Conservation (phyloP, 2,888 invertebrate species). For the Lochmaea crataegi region DNA sequence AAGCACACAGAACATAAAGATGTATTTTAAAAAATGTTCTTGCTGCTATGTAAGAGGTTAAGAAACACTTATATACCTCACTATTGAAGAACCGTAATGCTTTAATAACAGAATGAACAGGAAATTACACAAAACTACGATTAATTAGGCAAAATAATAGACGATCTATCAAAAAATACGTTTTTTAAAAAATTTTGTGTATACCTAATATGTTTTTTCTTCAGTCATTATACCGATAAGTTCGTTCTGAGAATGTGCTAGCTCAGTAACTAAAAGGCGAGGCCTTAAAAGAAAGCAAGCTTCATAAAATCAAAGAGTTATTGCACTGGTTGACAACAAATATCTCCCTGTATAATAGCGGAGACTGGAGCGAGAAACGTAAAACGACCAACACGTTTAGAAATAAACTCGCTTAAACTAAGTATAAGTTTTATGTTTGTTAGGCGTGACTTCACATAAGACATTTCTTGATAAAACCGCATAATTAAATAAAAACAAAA, state of each 20-base stretch:
- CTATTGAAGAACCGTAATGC: too few relatives aligned
- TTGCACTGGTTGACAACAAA: constrained; percentile 59
- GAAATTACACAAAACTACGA: too few relatives aligned
- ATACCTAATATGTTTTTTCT: too few relatives aligned
- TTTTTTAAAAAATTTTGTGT: too few relatives aligned
- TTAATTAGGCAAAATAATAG: too few relatives aligned
- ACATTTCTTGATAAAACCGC: constrained; percentile 45
- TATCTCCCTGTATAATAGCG: constrained; percentile 49
- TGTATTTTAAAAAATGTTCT: too few relatives aligned
- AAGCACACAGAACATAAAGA: too few relatives aligned
- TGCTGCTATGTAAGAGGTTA: too few relatives aligned
- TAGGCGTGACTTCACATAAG: constrained; percentile 50
- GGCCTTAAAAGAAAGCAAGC: constrained; percentile 18
- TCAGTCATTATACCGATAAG: neutral
- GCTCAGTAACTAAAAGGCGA: constrained; percentile 33
- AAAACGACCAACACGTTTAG: constrained; percentile 51
- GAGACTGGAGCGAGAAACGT: constrained; percentile 43
- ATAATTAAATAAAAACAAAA: constrained; percentile 40
- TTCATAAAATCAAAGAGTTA: constrained; percentile 60
- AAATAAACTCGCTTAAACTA: constrained; percentile 54
- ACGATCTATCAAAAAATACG: too few relatives aligned
- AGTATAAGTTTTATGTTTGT: constrained; percentile 50
- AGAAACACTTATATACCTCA: too few relatives aligned
- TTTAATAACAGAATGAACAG: too few relatives aligned
- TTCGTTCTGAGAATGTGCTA: neutral